These are phyloP conservation scores for Speoplatyrhinus poulsoni DNA, from an alignment of 2,113 vertebrate species.

Conservation along the genomic window DNA sequence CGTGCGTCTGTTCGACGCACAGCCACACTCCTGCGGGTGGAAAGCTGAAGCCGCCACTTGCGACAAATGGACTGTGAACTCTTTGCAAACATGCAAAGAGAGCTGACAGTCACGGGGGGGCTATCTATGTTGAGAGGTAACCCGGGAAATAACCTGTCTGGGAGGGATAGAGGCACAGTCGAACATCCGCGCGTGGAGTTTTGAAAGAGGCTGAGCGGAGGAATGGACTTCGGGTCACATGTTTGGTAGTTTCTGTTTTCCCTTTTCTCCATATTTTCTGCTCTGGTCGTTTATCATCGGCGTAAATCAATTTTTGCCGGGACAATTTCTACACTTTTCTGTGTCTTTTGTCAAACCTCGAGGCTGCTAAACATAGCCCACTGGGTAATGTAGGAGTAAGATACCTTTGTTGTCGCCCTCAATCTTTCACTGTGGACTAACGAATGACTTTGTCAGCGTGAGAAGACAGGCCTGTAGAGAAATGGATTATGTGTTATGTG, in stretches of 20 bases:
- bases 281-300: constrained; percentile 20
- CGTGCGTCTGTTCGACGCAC: constrained; percentile 1
- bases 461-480: constrained; percentile 27
- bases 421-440: constrained; percentile 32
- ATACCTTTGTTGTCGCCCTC: constrained; percentile 41
- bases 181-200: not conserved
- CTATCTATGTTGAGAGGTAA: constrained; percentile 10
- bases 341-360: not conserved
- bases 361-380: too few species aligned
- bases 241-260: not conserved
- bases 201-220: not conserved
- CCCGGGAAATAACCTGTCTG: constrained; percentile 19
- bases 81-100: constrained; percentile 14
- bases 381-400: constrained; percentile 27
- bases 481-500: constrained; percentile 27
- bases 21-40: not conserved
- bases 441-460: constrained; percentile 32
- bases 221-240: not conserved
- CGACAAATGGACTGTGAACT: constrained; percentile 36
- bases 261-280: not conserved
- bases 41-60: constrained; percentile 9
- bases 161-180: constrained; percentile 6
- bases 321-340: not conserved
- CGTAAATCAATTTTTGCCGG: not conserved
- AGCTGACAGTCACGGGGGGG: constrained; percentile 1